Base-by-base conservation (phyloP, 2,888 invertebrate species). In the Odontothrips loti region DNA sequence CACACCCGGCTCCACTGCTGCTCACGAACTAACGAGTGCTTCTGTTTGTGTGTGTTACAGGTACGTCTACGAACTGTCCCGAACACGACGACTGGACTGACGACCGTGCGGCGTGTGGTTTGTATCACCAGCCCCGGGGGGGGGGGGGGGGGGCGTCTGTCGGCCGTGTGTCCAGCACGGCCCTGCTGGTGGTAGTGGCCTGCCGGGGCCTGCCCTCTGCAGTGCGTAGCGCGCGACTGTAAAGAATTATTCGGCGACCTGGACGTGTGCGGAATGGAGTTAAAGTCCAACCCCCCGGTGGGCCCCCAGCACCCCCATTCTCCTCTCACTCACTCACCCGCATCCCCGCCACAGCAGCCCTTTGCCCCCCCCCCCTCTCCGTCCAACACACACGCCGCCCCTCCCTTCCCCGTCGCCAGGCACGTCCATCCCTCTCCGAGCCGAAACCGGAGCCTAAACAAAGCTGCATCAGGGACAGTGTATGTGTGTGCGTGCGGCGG, bases 171-270 rank as follows among this genome's bases (percentile, higher is more conserved):
- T n/a, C n/a, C n/a, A n/a, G n/a, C n/a, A n/a, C n/a, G n/a, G n/a
- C n/a, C n/a, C n/a, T n/a, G n/a, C n/a, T n/a, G n/a, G n/a, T n/a
- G n/a, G n/a, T n/a, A n/a, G n/a, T n/a, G n/a, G n/a, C n/a, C n/a
- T n/a, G n/a, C n/a, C n/a, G n/a, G n/a, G n/a, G n/a, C n/a, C n/a
- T n/a, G n/a, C 34, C 34, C 34, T 43, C 15, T 17, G 58, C 58
- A 58, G n/a, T 43, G 34, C 51, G 51, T 51, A 51, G 15, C 23
- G 68, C 68, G 27, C 23, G 68, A 75, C 68, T 23, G 68, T 75
- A 75, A 75, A 75, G 68, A 75, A 75, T 75, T 75, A 75, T 75
- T 23, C 68, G 68, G 68, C 12, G 68, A 75, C 68, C 68, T 75
- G 68, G n/a, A 75, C 68, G 68, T 75, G 68, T 23, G 23, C 27